Evolutionary conservation across 2,888 invertebrate species (phyloP).

Genomic region (Lithophane leautieri): DNA sequence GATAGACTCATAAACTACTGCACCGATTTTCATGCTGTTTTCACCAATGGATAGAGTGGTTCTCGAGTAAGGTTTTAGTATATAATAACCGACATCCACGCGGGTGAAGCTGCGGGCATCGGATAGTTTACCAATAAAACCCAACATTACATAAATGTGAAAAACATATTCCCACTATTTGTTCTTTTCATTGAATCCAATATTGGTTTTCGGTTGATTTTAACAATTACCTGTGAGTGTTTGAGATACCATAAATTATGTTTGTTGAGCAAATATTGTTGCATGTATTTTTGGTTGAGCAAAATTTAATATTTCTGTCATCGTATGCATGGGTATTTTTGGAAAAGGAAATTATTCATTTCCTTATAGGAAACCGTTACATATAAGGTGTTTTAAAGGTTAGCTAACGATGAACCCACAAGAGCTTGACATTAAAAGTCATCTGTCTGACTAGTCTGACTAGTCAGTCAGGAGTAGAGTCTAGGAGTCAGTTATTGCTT

Average conservation of each 20-base stretch:
- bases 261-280: conserved; percentile 27
- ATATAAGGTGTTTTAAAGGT: not conserved
- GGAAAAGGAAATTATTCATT: not conserved
- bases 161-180: conserved; percentile 22
- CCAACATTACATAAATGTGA: not conserved
- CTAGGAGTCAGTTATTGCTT: too few species aligned
- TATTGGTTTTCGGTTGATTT: conserved; percentile 44
- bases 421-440: not conserved
- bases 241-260: conserved; percentile 43
- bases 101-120: too few species aligned
- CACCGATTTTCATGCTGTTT: too few species aligned
- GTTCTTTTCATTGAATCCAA: conserved; percentile 25
- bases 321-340: conserved; percentile 18
- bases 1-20: too few species aligned
- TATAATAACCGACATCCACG: too few species aligned
- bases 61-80: too few species aligned
- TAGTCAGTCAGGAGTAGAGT: too few species aligned
- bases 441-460: not conserved
- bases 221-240: conserved; percentile 33
- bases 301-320: conserved; percentile 8
- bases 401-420: not conserved
- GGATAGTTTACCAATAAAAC: too few species aligned
- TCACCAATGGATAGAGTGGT: too few species aligned
- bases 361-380: not conserved
- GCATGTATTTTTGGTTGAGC: not conserved